These are phyloP conservation scores for Scolopax rusticola DNA, from an alignment of 2,797 vertebrate genomes.

Conservation along the genomic window DNA sequence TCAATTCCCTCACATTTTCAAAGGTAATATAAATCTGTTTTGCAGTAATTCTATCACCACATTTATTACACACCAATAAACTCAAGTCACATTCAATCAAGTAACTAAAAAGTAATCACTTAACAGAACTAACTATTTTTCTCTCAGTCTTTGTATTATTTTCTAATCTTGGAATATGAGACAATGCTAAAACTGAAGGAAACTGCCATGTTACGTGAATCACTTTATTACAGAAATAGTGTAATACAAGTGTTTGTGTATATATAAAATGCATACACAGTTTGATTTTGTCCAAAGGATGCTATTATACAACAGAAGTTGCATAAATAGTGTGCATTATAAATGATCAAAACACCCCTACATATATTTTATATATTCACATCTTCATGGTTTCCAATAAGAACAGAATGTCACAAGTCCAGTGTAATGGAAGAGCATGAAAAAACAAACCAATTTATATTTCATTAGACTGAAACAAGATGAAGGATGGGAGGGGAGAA, in stretches of 20 bases:
- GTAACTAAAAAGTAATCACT: background rate
- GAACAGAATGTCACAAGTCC: background rate
- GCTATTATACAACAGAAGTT: background rate
- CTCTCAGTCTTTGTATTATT: background rate
- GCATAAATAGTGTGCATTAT: accelerated
- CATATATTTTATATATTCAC: background rate
- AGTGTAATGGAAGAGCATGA: background rate
- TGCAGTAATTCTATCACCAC: background rate
- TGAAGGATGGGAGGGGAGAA: accelerated
- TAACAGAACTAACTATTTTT: background rate
- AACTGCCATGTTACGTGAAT: background rate
- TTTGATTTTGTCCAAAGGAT: background rate
- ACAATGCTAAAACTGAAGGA: background rate
- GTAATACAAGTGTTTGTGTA: background rate
- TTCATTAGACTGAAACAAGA: background rate
- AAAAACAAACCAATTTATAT: background rate
- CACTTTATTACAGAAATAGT: background rate
- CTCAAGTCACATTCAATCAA: background rate
- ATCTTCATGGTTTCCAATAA: background rate
- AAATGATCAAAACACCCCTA: background rate
- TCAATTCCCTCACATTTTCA: background rate
- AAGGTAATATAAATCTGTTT: background rate
- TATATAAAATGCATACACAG: accelerated
- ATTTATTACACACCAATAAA: background rate
- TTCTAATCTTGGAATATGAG: background rate